Evolutionary conservation across 2,797 vertebrate species (phyloP).

Genomic region (Sebastiscus albofasciatus): DNA sequence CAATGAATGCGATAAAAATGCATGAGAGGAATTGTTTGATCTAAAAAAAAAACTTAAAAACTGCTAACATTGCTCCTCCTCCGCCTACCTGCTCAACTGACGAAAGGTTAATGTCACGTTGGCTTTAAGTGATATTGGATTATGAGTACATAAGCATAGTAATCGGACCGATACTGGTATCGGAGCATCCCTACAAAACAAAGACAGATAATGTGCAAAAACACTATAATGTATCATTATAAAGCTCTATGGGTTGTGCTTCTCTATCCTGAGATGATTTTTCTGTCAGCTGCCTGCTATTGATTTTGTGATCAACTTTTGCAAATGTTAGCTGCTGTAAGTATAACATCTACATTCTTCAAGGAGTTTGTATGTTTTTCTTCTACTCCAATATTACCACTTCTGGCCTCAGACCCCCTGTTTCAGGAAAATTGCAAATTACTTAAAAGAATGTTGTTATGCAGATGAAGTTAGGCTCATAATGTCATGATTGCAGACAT

Average conservation of each 20-base stretch:
- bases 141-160: no score
- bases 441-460: slow-evolving; percentile 38
- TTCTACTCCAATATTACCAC: slow-evolving; percentile 17
- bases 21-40: no score
- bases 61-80: no score
- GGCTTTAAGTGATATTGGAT: no score
- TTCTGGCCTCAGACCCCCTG: slow-evolving; percentile 16
- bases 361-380: background rate
- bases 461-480: slow-evolving; percentile 35
- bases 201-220: no score
- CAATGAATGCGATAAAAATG: no score
- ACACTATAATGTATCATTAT: background rate
- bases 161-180: no score
- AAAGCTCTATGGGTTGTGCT: background rate
- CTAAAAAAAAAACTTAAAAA: no score
- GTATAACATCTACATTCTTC: background rate
- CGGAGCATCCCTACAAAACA: no score
- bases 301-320: slow-evolving; percentile 2
- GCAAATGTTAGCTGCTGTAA: background rate
- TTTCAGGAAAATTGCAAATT: slow-evolving; percentile 30
- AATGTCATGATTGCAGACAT: slow-evolving; percentile 42
- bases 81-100: no score
- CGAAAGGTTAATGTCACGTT: no score
- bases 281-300: background rate
- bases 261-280: background rate